Percentiles rank a stretch among this genome's conserved stretches.
Evolutionary conservation across 1,140 invertebrate genomes (phyloP).

Genomic region (Mesaphorura yosii): DNA sequence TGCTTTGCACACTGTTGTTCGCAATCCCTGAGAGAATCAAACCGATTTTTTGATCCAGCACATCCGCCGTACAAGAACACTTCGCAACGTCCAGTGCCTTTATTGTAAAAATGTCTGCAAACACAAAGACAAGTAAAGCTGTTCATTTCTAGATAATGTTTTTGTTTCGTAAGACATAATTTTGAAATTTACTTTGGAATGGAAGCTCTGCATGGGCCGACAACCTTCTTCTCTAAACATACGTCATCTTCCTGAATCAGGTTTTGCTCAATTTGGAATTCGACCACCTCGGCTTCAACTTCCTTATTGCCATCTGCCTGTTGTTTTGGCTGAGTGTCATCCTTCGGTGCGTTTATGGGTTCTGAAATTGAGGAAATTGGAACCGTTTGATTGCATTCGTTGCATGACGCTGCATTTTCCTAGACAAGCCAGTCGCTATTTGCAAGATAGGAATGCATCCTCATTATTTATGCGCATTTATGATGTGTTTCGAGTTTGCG

Average conservation of each 20-base stretch:
- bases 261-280: background rate
- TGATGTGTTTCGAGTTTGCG: no score
- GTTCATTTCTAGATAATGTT: no score
- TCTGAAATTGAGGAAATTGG: background rate
- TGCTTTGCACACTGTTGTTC: slow-evolving; percentile 51
- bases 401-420: no score
- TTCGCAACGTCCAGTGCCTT: slow-evolving; percentile 12
- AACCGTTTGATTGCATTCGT: no score
- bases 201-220: slow-evolving; percentile 18
- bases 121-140: background rate
- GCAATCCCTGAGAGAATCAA: slow-evolving; percentile 63
- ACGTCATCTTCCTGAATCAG: background rate
- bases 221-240: slow-evolving; percentile 11
- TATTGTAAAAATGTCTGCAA: slow-evolving; percentile 21
- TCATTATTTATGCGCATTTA: no score
- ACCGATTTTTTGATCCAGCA: slow-evolving; percentile 78
- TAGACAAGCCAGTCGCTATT: no score
- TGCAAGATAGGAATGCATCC: no score
- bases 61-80: slow-evolving; percentile 77
- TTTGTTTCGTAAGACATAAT: background rate
- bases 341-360: background rate
- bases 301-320: no score
- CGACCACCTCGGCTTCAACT: slow-evolving; percentile 1
- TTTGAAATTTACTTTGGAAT: slow-evolving; percentile 18
- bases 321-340: slow-evolving; percentile 20